Evolutionary conservation across 2,888 invertebrate genomes (phyloP).

Genomic region (Thecophora atra): DNA sequence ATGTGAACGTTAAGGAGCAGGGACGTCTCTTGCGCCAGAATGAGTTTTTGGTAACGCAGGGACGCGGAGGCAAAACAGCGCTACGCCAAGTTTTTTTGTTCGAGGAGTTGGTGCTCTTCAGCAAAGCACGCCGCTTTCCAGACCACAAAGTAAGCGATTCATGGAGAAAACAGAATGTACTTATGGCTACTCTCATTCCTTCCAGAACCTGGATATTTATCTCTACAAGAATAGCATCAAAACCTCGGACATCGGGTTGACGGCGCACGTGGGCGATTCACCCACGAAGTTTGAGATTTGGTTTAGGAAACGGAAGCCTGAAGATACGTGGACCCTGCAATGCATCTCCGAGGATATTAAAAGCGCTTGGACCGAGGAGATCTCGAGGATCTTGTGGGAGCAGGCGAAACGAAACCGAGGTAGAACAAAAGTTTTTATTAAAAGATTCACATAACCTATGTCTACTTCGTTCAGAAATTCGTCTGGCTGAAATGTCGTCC

Average conservation of each 20-base stretch:
- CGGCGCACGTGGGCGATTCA: too few relatives aligned
- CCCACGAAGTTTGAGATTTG: too few relatives aligned
- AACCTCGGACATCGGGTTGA: too few relatives aligned
- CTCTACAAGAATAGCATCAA: too few relatives aligned
- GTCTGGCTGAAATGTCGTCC: slow-evolving; percentile 84
- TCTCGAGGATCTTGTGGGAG: slow-evolving; percentile 90
- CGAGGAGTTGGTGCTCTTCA: slow-evolving; percentile 92
- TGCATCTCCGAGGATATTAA: slow-evolving; percentile 88
- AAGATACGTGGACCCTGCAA: slow-evolving; percentile 83
- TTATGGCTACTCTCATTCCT: background rate
- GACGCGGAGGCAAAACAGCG: slow-evolving; percentile 79
- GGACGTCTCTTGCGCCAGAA: slow-evolving; percentile 90
- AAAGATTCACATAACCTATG: too few relatives aligned
- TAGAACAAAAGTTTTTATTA: too few relatives aligned
- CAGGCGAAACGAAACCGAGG: slow-evolving; percentile 95
- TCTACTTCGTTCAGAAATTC: too few relatives aligned
- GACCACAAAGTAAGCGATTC: slow-evolving; percentile 87
- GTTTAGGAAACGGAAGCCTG: too few relatives aligned
- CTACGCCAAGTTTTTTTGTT: slow-evolving; percentile 88
- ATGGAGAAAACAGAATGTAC: background rate
- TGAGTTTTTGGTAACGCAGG: slow-evolving; percentile 90
- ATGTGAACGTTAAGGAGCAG: too few relatives aligned
- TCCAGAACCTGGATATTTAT: slow-evolving; percentile 85
- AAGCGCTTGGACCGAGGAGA: slow-evolving; percentile 89
- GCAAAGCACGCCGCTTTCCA: slow-evolving; percentile 83